Conservation (phyloP, 1,140 invertebrate species). For the Plutomurus gul region DNA sequence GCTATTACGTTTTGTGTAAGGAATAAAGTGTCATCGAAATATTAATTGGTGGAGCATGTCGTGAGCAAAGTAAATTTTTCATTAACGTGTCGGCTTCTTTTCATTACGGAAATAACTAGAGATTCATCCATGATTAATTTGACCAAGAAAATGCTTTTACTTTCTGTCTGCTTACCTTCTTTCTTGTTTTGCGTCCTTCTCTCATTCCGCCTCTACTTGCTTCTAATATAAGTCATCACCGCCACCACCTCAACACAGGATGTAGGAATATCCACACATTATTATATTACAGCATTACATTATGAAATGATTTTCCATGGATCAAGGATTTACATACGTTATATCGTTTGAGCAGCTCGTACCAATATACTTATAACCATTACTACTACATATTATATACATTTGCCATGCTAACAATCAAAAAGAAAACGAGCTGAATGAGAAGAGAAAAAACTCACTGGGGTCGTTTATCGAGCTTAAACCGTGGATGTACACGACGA, state of each 20-base stretch:
- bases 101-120: constrained; percentile 48
- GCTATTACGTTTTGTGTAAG: not conserved
- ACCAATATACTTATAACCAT: not conserved
- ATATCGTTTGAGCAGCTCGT: not conserved
- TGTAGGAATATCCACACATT: constrained; percentile 1
- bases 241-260: not conserved
- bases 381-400: not conserved
- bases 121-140: constrained; percentile 48
- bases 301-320: constrained; percentile 20
- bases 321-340: not conserved
- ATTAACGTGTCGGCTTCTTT: constrained; percentile 46
- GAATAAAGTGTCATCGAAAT: constrained; percentile 47
- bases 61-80: constrained; percentile 51
- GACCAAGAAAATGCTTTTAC: not conserved
- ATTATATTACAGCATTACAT: constrained; percentile 7
- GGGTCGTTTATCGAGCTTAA: constrained; percentile 35
- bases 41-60: constrained; percentile 51
- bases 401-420: not conserved
- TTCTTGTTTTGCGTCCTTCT: not conserved
- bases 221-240: not conserved
- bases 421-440: not conserved
- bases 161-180: not conserved
- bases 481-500: not conserved
- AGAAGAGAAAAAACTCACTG: constrained; percentile 24
- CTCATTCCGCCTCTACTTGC: too few species aligned